Evolutionary conservation across 2,113 vertebrate genomes (phyloP), one percentile per base, ranked within the genome.

Genomic region (Austrofundulus limnaeus): DNA sequence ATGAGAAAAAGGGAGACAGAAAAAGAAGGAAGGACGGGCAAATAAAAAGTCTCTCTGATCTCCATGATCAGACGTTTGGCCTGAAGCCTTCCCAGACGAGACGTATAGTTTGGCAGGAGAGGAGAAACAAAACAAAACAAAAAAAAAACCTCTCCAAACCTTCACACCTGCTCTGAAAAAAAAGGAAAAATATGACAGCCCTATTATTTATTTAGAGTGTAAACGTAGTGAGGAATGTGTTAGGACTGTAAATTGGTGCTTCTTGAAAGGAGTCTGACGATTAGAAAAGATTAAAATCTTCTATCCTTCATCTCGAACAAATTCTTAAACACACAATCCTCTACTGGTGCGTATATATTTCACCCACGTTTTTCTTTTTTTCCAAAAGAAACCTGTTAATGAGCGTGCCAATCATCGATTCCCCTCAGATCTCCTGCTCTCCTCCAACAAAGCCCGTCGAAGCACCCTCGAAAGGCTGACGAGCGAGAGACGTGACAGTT

Each of bases 121-220:
- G 74, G 83, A 78, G 72, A 79, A 77, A n/a, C n/a, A n/a, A n/a
- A n/a, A n/a, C n/a, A n/a, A n/a, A n/a, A n/a, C n/a, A n/a, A n/a
- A n/a, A n/a, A n/a, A n/a, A n/a, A n/a, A n/a, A n/a, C n/a, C n/a
- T 45, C 70, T 82, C 85, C 85, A 87, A 85, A 84, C 78, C 83
- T 84, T 79, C 78, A 76, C 88, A 90, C 85, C 85, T 86, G 85
- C 75, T 47, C 67, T 82, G 85, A 78, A 88, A 86, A 87, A 83
- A 69, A 73, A 84, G 83, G 85, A 78, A 88, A 86, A 87, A 83
- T 71, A 73, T 85, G 83, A 85, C 85, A 83, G 82, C 48, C 65
- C 66, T 72, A 87, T 88, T 86, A 88, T 87, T 88, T 88, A 88
- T 90, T 88, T 88, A 88, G 80, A 82, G 75, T 50, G 78, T 65